Percentiles rank a stretch among this genome's conserved stretches.
phyloP scores from a whole-genome alignment of 2,113 vertebrate species.

The Mormyrus lacerda region DNA sequence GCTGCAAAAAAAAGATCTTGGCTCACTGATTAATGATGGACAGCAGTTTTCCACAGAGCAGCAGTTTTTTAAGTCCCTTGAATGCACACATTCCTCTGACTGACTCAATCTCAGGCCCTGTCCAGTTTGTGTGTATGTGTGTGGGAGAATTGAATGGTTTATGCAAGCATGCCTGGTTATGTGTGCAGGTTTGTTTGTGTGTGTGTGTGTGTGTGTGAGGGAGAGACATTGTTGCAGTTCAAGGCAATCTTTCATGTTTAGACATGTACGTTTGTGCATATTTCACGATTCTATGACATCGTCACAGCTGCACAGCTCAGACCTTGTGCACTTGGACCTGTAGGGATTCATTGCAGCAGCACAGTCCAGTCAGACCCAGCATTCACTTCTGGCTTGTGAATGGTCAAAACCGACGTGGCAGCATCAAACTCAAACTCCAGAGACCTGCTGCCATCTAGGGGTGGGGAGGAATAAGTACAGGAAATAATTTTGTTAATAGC shows the following conservation, averaged over 20 bases:
- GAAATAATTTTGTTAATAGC: background rate
- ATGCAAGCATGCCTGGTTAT: background rate
- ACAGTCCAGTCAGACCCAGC: conserved; percentile 73
- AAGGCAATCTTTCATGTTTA: background rate
- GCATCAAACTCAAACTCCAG: conserved; percentile 74
- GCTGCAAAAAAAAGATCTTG: background rate
- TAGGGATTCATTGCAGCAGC: conserved; percentile 59
- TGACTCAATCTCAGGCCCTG: background rate
- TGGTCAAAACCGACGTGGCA: conserved; percentile 64
- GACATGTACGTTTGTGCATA: background rate
- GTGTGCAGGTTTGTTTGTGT: conserved; percentile 6
- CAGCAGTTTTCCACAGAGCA: background rate
- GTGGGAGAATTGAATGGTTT: background rate
- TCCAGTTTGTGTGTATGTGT: background rate
- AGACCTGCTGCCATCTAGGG: conserved; percentile 59
- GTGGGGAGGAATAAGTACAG: background rate
- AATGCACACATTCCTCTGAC: background rate
- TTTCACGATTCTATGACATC: background rate
- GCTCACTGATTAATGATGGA: background rate
- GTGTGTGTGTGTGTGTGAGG: background rate
- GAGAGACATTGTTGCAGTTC: background rate
- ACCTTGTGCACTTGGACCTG: background rate
- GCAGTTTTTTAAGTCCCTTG: background rate
- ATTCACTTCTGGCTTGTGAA: conserved; percentile 75
- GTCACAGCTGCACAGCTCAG: background rate